Percentiles rank a stretch among this genome's conserved stretches.
Conservation (phyloP, 2,888 invertebrate species). For the Zelleria hepariella region DNA sequence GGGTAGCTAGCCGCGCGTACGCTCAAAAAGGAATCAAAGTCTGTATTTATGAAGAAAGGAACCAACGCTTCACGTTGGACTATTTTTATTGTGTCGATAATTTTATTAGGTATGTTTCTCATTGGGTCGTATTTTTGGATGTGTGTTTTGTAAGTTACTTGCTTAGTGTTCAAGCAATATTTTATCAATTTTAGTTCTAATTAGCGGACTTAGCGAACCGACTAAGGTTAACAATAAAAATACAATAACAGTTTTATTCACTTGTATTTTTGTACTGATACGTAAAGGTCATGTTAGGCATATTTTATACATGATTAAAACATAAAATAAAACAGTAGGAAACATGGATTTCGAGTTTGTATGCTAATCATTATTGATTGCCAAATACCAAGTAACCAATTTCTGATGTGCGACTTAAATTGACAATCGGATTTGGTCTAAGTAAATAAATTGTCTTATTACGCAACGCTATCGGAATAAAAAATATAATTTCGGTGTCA, state of each 20-base stretch:
- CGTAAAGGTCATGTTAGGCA: no score
- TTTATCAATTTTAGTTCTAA: background rate
- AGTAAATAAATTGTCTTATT: no score
- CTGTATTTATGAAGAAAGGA: conserved; percentile 29
- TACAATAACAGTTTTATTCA: background rate
- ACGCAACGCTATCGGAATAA: no score
- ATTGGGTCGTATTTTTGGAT: background rate
- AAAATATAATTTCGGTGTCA: background rate
- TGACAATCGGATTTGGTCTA: no score
- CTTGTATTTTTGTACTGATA: no score
- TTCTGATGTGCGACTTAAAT: no score
- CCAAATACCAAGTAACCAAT: no score
- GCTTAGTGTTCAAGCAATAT: background rate
- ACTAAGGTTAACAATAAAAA: background rate
- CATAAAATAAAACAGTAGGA: no score
- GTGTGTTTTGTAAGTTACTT: background rate
- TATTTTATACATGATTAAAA: no score
- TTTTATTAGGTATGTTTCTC: background rate
- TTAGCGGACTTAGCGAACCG: background rate
- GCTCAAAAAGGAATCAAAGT: conserved; percentile 69
- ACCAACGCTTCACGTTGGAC: background rate
- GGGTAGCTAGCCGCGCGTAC: conserved; percentile 57
- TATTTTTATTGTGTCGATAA: background rate
- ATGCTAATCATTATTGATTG: no score
- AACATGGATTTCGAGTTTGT: no score